Evolutionary conservation across 2,888 invertebrate genomes (phyloP).

Genomic region (Phymatocera aterrima): DNA sequence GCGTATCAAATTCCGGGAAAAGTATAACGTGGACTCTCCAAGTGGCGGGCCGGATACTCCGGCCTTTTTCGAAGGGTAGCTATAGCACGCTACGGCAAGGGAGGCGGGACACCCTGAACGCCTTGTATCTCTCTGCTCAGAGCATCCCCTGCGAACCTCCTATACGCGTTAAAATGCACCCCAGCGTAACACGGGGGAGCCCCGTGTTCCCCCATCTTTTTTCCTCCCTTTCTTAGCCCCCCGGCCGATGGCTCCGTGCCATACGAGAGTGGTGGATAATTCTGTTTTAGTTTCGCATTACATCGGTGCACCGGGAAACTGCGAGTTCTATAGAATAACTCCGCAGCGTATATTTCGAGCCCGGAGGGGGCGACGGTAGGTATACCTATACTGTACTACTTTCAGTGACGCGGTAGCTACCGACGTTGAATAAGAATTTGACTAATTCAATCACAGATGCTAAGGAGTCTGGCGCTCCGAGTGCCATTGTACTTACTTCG

Average conservation of each 20-base stretch:
- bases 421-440: conserved; percentile 64
- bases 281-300: conserved; percentile 73
- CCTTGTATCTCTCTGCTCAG: conserved; percentile 18
- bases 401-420: conserved; percentile 48
- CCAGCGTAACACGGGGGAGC: conserved; percentile 45
- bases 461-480: conserved; percentile 66
- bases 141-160: conserved; percentile 20
- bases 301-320: conserved; percentile 61
- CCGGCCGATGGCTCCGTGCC: conserved; percentile 44
- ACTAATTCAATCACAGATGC: conserved; percentile 70
- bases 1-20: conserved; percentile 29
- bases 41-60: conserved; percentile 27
- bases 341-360: conserved; percentile 41
- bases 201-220: conserved; percentile 8
- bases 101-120: conserved; percentile 23
- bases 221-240: conserved; percentile 17
- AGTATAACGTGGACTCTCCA: conserved; percentile 6
- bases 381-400: no score
- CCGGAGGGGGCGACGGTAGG: conserved; percentile 34
- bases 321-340: conserved; percentile 35
- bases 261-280: conserved; percentile 65
- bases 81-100: not conserved
- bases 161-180: conserved; percentile 63
- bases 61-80: conserved; percentile 30
- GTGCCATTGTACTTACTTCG: conserved; percentile 60